These are phyloP conservation scores for Mythimna lalbum DNA, from an alignment of 2,888 invertebrate genomes.

Conservation along the genomic window DNA sequence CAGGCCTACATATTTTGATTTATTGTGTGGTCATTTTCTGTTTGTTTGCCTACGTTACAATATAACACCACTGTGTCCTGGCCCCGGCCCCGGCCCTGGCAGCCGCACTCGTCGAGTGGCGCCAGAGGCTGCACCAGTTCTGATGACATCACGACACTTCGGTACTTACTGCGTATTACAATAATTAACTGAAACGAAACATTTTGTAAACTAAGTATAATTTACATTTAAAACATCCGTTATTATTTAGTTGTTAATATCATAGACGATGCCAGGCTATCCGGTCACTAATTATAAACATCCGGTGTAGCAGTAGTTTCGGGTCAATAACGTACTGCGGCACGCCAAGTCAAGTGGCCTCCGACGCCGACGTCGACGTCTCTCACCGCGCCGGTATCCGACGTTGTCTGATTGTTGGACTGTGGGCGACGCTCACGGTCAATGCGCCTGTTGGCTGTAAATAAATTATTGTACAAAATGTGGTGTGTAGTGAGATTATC, in stretches of 20 bases:
- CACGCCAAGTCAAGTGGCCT: too few species aligned
- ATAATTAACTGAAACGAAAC: neutral
- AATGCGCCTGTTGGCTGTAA: constrained; percentile 13
- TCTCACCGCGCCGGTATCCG: neutral
- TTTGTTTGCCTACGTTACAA: neutral
- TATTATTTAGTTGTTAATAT: constrained; percentile 14
- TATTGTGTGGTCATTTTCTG: neutral
- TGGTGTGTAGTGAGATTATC: constrained; percentile 14
- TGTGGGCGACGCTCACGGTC: neutral
- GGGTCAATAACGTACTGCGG: neutral
- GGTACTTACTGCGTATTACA: neutral
- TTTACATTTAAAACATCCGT: constrained; percentile 8
- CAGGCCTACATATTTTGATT: neutral
- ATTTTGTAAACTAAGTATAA: neutral
- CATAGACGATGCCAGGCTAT: constrained; percentile 11
- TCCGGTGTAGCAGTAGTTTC: neutral
- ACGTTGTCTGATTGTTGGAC: neutral
- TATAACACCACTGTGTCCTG: too few species aligned
- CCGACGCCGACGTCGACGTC: neutral
- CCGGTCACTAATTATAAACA: constrained; percentile 15
- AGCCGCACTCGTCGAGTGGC: neutral
- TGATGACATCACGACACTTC: neutral
- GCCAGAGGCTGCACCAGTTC: neutral
- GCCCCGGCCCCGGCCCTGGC: too few species aligned
- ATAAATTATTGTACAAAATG: constrained; percentile 24